Conservation (phyloP, 2,113 vertebrate species). For the Actenoides lindsayi region DNA sequence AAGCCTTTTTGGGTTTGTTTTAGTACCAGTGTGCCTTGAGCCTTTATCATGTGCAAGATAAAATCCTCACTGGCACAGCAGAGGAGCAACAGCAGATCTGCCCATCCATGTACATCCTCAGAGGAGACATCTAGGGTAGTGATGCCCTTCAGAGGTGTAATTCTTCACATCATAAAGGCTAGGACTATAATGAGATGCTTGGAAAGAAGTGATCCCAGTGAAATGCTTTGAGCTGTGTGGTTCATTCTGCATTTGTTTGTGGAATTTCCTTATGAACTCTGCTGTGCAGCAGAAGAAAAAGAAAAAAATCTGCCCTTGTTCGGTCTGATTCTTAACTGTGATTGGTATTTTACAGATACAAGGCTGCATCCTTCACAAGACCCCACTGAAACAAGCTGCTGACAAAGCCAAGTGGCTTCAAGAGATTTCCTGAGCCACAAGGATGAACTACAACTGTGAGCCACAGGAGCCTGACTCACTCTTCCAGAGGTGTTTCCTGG, state of each 20-base stretch:
- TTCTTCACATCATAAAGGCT: neutral
- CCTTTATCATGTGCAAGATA: neutral
- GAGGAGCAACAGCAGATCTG: neutral
- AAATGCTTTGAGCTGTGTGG: neutral
- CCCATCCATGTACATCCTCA: neutral
- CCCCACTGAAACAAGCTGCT: constrained; percentile 20
- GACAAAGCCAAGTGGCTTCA: constrained; percentile 64
- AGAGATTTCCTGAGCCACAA: constrained; percentile 71
- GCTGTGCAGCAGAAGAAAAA: neutral
- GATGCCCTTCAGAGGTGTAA: neutral
- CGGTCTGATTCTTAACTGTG: neutral
- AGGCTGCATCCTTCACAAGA: constrained; percentile 57
- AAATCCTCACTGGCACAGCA: neutral
- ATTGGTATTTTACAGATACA: constrained; percentile 54
- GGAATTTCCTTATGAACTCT: neutral
- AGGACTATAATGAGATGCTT: neutral
- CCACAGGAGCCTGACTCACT: constrained; percentile 65
- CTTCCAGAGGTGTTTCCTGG: constrained; percentile 80
- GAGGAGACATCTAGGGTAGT: neutral
- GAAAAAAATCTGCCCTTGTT: neutral
- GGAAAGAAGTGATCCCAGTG: neutral
- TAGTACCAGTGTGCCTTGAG: neutral
- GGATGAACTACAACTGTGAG: constrained; percentile 78
- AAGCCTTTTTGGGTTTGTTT: neutral
- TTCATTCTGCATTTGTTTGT: neutral